A percentile compares a stretch with the other conserved stretches of the same genome.
These are phyloP conservation scores for Coboldia fuscipes DNA, from an alignment of 1,140 invertebrate species.

Conservation along the genomic window DNA sequence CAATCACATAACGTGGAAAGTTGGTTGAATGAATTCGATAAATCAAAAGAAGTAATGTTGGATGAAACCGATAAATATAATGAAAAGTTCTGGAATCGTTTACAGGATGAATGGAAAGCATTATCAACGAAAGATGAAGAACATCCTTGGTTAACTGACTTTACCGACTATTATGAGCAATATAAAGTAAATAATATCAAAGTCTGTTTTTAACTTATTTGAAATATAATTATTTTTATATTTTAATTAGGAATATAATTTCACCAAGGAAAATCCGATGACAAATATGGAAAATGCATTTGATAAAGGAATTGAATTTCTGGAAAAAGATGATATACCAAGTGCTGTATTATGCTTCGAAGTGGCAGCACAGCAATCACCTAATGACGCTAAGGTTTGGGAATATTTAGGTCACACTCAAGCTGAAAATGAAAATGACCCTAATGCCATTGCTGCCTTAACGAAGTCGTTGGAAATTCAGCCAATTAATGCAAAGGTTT, in stretches of 20 bases:
- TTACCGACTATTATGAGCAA: constrained; percentile 34
- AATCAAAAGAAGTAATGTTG: constrained; percentile 11
- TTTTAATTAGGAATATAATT: constrained; percentile 45
- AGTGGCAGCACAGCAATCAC: constrained; percentile 73
- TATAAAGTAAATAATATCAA: constrained; percentile 27
- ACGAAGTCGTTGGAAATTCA: constrained; percentile 68
- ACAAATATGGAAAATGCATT: constrained; percentile 59
- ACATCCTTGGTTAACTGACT: constrained; percentile 46
- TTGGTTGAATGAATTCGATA: constrained; percentile 17
- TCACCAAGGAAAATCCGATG: constrained; percentile 74
- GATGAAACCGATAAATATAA: constrained; percentile 23
- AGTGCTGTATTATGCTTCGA: constrained; percentile 94
- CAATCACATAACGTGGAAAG: constrained; percentile 16
- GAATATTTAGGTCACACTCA: constrained; percentile 67
- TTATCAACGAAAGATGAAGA: constrained; percentile 28
- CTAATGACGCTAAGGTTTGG: constrained; percentile 64
- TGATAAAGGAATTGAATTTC: constrained; percentile 60
- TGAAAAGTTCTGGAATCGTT: constrained; percentile 46
- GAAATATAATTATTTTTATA: constrained; percentile 3
- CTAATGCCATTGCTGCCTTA: constrained; percentile 69
- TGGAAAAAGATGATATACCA: constrained; percentile 74
- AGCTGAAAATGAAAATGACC: constrained; percentile 55
- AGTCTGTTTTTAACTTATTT: constrained; percentile 4
- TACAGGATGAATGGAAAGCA: constrained; percentile 60
- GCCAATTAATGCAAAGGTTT: constrained; percentile 56